Evolutionary conservation across 1,140 invertebrate species (phyloP).

Genomic region (Anastrepha ludens): DNA sequence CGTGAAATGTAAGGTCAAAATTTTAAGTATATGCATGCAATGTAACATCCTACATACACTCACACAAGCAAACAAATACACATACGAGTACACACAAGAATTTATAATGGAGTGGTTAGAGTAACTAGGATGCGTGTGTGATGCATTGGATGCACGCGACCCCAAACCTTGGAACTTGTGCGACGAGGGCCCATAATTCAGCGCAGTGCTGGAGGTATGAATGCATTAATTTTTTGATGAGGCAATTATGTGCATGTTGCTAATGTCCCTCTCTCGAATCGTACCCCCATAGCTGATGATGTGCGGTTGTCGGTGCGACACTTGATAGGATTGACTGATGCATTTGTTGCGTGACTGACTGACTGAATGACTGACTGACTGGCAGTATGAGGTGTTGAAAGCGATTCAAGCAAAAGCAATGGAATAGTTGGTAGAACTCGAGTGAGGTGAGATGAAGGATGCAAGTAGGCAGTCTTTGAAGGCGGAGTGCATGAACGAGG

Average conservation of each 20-base stretch:
- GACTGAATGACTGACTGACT: background rate
- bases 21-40: slow-evolving; percentile 43
- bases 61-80: background rate
- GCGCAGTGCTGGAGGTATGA: slow-evolving; percentile 24
- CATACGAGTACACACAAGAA: background rate
- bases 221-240: slow-evolving; percentile 50
- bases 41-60: background rate
- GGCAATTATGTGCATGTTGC: slow-evolving; percentile 47
- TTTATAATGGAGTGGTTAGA: slow-evolving; percentile 15
- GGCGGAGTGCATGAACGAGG: background rate
- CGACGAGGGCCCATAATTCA: slow-evolving; percentile 3
- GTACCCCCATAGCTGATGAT: background rate
- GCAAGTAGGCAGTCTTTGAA: background rate
- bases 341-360: slow-evolving; percentile 41
- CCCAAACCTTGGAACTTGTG: slow-evolving; percentile 46
- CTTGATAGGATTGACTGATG: slow-evolving; percentile 42
- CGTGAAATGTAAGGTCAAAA: slow-evolving; percentile 48
- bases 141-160: slow-evolving; percentile 42
- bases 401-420: background rate
- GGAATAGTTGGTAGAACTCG: background rate
- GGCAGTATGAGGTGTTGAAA: slow-evolving; percentile 47
- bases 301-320: slow-evolving; percentile 34
- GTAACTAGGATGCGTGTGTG: slow-evolving; percentile 23
- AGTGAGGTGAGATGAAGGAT: background rate
- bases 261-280: background rate